Conservation (phyloP, 2,888 invertebrate genomes). For the Salticus scenicus region DNA sequence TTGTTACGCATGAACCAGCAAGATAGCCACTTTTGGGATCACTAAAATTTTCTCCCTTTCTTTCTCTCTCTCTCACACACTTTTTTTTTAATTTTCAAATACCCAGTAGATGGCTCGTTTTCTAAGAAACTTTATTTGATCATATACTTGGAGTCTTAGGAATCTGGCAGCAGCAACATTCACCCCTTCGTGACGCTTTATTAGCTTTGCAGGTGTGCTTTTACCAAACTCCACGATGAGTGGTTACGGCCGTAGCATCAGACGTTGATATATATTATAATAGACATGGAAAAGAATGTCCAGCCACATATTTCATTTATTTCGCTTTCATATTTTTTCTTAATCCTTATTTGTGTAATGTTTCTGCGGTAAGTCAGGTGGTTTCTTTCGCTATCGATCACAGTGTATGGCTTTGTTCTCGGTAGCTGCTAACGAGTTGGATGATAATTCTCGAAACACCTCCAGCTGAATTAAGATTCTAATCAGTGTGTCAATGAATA, state of each 20-base stretch:
- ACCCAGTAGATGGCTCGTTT: too few relatives aligned
- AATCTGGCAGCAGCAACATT: background rate
- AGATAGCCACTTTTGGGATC: too few relatives aligned
- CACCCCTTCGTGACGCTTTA: conserved; percentile 36
- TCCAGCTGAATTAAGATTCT: too few relatives aligned
- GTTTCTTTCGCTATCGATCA: background rate
- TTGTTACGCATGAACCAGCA: too few relatives aligned
- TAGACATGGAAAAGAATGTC: conserved; percentile 6
- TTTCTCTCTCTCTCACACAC: too few relatives aligned
- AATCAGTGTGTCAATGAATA: too few relatives aligned
- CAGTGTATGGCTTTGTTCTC: too few relatives aligned
- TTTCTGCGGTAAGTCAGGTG: background rate
- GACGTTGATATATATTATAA: conserved; percentile 49
- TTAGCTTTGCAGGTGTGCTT: conserved; percentile 52
- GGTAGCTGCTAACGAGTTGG: too few relatives aligned
- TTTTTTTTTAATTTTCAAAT: too few relatives aligned
- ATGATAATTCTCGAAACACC: too few relatives aligned
- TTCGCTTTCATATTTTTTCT: conserved; percentile 30
- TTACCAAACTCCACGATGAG: conserved; percentile 24
- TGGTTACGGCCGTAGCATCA: conserved; percentile 1
- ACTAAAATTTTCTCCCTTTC: too few relatives aligned
- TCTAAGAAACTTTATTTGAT: too few relatives aligned
- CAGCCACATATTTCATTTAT: background rate
- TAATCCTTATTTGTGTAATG: background rate
- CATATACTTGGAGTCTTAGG: background rate